Evolutionary conservation across 1,140 invertebrate genomes (phyloP).

Genomic region (Drosophila ficusphila): DNA sequence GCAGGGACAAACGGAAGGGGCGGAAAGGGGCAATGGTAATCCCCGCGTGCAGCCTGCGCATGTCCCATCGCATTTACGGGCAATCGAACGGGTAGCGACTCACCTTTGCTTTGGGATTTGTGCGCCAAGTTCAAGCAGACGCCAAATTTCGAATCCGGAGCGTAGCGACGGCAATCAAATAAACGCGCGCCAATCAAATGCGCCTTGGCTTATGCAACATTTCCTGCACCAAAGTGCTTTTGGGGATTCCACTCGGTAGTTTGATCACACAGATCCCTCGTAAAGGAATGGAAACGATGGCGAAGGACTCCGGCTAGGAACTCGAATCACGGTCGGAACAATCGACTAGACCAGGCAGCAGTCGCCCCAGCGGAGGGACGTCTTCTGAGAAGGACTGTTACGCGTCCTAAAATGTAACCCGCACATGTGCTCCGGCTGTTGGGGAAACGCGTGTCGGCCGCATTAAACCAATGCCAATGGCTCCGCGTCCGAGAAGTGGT

Average conservation of each 20-base stretch:
- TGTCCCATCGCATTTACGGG: conserved; percentile 59
- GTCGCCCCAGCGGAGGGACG: conserved; percentile 96
- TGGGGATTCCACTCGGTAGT: neutral
- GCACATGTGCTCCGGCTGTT: conserved; percentile 90
- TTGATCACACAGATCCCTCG: conserved; percentile 39
- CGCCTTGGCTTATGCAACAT: conserved; percentile 77
- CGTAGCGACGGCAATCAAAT: conserved; percentile 63
- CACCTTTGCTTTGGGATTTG: conserved; percentile 57
- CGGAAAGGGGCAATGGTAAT: neutral
- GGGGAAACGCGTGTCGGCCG: conserved; percentile 46
- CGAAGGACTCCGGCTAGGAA: conserved; percentile 3
- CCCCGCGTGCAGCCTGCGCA: conserved; percentile 49
- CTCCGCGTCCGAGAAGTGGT: conserved; percentile 17
- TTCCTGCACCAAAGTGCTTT: conserved; percentile 27
- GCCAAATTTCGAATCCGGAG: conserved; percentile 46
- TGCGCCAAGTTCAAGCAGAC: conserved; percentile 72
- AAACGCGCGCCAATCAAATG: conserved; percentile 81
- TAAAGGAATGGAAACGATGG: neutral
- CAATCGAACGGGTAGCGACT: conserved; percentile 58
- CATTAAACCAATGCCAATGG: conserved; percentile 55
- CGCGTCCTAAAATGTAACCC: conserved; percentile 96
- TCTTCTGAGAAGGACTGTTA: conserved; percentile 97
- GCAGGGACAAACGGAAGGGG: neutral
- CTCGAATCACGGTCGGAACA: conserved; percentile 1
- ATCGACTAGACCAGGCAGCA: conserved; percentile 86